Evolutionary conservation across 2,113 vertebrate species (phyloP), one percentile per base, ranked within the genome.

Genomic region (Macaca nemestrina): DNA sequence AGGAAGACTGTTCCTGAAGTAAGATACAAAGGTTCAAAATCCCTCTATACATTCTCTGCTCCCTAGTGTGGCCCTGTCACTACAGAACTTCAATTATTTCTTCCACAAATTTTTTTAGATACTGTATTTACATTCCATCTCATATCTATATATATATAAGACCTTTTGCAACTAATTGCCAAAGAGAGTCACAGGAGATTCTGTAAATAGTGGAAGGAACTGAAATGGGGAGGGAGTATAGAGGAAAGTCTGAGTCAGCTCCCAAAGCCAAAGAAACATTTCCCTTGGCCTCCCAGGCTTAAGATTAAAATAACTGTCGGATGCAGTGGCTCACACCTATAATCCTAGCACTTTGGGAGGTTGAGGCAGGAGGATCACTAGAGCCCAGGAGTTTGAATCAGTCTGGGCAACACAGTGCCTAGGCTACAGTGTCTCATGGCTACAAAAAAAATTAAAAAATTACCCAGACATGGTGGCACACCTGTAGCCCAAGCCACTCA

Each of bases 11-110:
- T 78, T 81, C 35, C 43, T 64, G 27, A 76, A 85, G 85, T 38
- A 61, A 92, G n/a, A 35, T 25, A 79, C 10, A 40, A 83, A 94
- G 52, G 79, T 40, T 83, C 45, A 93, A 84, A 78, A 64, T 43
- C 22, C 22, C 90, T 88, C 87, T 35, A 23, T 18, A n/a, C 7
- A 32, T 38, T 76, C 52, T 83, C 73, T 68, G 80, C 55, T 91
- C 70, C 61, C 5, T 30, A 40, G 9, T 75, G 35, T 20, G n/a
- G 18, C 16, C n/a, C 67, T 67, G 61, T 84, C 32, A 52, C 45
- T 38, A 57, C 6, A 97, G 64, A 81, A 68, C n/a, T 93, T 76
- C 43, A 90, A 78, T 89, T 86, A 87, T 83, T 94, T 86, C 70
- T 88, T 81, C 61, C 57, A 81, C 88, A 88, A 88, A 27, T 55